A percentile compares a stretch with the other conserved stretches of the same genome.
phyloP scores from a whole-genome alignment of 2,113 vertebrate species.

The Anas platyrhynchos region DNA sequence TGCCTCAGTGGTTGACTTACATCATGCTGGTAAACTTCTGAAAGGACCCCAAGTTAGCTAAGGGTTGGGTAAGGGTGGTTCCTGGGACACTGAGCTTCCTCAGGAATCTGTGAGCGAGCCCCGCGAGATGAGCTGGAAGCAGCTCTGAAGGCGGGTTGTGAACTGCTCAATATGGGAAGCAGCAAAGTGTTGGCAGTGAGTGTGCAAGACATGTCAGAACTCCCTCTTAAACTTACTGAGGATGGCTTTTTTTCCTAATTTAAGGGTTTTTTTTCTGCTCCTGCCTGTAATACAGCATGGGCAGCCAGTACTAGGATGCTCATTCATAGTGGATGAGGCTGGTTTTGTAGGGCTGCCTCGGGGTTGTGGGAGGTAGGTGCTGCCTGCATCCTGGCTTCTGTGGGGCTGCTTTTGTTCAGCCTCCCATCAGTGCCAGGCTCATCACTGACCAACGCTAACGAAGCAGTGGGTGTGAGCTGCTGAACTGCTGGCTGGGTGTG shows the following conservation, averaged over 20 bases:
- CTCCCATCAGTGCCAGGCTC: not conserved
- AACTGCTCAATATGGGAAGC: not conserved
- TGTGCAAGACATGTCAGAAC: not conserved
- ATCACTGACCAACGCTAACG: accelerated
- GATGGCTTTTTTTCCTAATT: not conserved
- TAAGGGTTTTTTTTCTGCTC: not conserved
- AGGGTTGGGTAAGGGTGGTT: not conserved
- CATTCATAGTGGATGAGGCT: accelerated
- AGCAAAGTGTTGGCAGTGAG: not conserved
- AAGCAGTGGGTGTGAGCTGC: accelerated
- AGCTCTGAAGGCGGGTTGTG: not conserved
- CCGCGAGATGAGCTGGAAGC: not conserved
- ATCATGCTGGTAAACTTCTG: not conserved
- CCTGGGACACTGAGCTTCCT: accelerated
- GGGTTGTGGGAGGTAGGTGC: not conserved
- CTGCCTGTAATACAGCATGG: accelerated
- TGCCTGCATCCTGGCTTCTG: not conserved
- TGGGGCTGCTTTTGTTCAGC: not conserved
- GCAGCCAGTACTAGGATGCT: not conserved
- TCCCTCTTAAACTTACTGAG: not conserved
- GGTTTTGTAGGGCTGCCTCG: accelerated
- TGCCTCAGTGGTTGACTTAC: not conserved
- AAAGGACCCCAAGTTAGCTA: not conserved
- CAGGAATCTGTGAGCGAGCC: not conserved
- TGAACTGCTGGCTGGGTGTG: accelerated